Percentiles rank a stretch among this genome's conserved stretches.
These are phyloP conservation scores for Beroe ovata DNA, from an alignment of 37 sponge, comb jelly and placozoan genomes.

Conservation along the genomic window DNA sequence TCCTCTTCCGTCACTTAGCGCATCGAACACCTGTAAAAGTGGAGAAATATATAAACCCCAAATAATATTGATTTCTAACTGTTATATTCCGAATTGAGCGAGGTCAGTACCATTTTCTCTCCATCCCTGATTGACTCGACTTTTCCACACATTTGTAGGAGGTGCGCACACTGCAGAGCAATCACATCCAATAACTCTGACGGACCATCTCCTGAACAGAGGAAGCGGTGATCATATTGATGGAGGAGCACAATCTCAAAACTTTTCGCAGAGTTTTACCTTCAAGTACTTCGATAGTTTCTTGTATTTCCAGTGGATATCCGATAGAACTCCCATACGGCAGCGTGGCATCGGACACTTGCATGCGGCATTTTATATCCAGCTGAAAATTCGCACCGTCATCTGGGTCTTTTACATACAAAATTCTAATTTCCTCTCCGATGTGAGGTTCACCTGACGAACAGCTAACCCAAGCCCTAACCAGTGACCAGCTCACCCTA, in stretches of 20 bases:
- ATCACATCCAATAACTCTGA: background rate
- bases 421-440: no score
- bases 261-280: no score
- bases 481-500: no score
- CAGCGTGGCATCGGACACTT: background rate
- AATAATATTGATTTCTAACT: no score
- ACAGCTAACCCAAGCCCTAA: no score
- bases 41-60: no score
- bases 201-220: slow-evolving; percentile 8
- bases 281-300: background rate
- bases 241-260: no score
- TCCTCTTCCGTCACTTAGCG: background rate
- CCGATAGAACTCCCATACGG: background rate
- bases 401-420: no score
- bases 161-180: slow-evolving; percentile 38
- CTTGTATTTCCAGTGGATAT: slow-evolving; percentile 2
- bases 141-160: slow-evolving; percentile 9
- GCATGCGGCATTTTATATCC: slow-evolving; percentile 7
- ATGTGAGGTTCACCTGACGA: no score
- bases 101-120: slow-evolving; percentile 30
- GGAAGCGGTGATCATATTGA: no score
- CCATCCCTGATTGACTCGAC: background rate
- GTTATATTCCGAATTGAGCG: no score
- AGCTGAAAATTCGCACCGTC: slow-evolving; percentile 22
- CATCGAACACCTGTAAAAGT: slow-evolving; percentile 19